Conservation (phyloP, 92 coral and sea anemone species). For the Nematostella vectensis region DNA sequence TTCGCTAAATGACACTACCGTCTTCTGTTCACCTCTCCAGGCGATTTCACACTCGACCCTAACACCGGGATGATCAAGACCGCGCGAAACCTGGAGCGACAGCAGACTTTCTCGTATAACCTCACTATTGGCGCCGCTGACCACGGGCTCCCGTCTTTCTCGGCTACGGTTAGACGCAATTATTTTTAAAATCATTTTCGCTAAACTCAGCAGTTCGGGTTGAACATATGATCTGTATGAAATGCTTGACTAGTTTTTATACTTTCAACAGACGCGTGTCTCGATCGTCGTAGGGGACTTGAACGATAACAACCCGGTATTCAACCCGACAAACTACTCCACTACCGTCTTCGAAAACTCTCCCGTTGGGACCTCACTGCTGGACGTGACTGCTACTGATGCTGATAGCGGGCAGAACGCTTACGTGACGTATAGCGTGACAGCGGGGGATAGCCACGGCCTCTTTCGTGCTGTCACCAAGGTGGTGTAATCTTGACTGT, state of each 20-base stretch:
- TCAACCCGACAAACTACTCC: constrained; percentile 83
- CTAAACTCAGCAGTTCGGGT: too few relatives aligned
- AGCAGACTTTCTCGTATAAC: constrained; percentile 66
- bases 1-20: too few relatives aligned
- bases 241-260: too few relatives aligned
- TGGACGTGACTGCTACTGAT: constrained; percentile 82
- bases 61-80: constrained; percentile 77
- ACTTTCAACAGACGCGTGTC: constrained; percentile 54
- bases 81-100: constrained; percentile 71
- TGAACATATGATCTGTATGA: too few relatives aligned
- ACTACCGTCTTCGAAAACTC: constrained; percentile 67
- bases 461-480: constrained; percentile 53
- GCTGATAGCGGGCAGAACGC: constrained; percentile 88
- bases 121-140: constrained; percentile 80
- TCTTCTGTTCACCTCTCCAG: too few relatives aligned
- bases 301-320: constrained; percentile 79
- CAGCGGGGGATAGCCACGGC: constrained; percentile 59
- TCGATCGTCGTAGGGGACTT: constrained; percentile 67
- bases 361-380: constrained; percentile 51
- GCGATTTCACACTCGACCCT: constrained; percentile 69
- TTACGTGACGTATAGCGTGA: constrained; percentile 59
- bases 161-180: constrained; percentile 73
- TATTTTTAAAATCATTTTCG: too few relatives aligned
- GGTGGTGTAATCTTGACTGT: constrained; percentile 32
- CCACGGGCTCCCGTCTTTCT: constrained; percentile 64